Conservation (phyloP, 1,140 invertebrate genomes). For the Diorhabda elongata region DNA sequence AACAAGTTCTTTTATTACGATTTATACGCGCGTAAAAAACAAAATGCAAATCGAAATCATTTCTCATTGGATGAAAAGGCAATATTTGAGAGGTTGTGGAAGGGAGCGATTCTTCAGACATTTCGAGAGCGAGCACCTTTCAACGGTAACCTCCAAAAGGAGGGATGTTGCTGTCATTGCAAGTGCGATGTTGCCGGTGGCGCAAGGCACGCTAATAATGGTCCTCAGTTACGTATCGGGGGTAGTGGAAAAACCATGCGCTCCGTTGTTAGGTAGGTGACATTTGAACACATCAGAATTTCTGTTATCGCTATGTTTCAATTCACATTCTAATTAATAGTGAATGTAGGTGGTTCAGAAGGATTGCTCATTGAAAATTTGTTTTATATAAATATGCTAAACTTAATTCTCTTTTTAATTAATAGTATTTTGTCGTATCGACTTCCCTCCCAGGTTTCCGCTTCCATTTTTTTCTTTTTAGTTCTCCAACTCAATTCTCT, state of each 20-base stretch:
- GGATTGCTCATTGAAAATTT: no score
- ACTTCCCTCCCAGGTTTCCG: no score
- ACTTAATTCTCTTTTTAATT: no score
- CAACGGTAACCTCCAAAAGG: constrained; percentile 31
- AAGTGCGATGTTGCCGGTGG: constrained; percentile 32
- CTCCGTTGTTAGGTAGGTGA: constrained; percentile 58
- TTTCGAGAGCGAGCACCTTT: constrained; percentile 43
- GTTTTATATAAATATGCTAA: no score
- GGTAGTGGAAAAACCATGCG: constrained; percentile 50
- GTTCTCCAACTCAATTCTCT: no score
- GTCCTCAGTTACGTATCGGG: background rate
- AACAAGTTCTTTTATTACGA: constrained; percentile 6
- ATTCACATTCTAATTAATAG: no score
- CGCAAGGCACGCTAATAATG: background rate
- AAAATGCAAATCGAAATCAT: constrained; percentile 5
- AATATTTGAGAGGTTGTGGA: constrained; percentile 60
- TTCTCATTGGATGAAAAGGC: constrained; percentile 53
- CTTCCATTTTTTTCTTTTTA: no score
- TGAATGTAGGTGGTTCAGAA: no score
- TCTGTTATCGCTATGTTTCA: no score
- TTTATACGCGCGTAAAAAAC: constrained; percentile 11
- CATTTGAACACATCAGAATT: background rate
- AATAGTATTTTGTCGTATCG: no score
- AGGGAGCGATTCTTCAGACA: constrained; percentile 54
- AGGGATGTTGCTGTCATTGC: constrained; percentile 47